A percentile compares a stretch with the other conserved stretches of the same genome.
phyloP scores from a whole-genome alignment of 2,113 vertebrate genomes.

The Narcine bancroftii region DNA sequence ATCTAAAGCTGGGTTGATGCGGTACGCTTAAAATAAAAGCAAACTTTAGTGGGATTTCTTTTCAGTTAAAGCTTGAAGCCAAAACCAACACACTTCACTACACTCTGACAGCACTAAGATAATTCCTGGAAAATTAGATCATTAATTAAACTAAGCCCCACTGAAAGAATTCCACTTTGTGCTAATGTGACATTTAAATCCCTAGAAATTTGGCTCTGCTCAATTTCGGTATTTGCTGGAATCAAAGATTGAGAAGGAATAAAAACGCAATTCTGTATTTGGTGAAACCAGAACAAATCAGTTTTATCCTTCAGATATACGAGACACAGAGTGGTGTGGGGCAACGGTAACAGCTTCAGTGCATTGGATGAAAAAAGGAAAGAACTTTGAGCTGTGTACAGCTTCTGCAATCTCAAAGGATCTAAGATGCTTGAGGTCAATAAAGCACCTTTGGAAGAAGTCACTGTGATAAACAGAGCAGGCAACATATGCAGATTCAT shows the following conservation, averaged over 20 bases:
- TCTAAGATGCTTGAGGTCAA: no score
- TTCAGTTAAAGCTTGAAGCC: not conserved
- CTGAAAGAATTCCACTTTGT: not conserved
- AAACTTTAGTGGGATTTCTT: not conserved
- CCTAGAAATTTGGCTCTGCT: not conserved
- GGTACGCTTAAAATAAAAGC: not conserved
- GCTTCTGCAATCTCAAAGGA: no score
- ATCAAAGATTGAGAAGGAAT: not conserved
- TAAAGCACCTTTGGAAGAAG: no score
- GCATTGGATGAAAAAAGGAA: not conserved
- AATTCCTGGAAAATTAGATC: conserved; percentile 13
- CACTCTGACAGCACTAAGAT: not conserved
- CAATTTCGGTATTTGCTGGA: not conserved
- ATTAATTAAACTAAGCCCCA: not conserved
- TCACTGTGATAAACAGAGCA: no score
- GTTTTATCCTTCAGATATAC: not conserved
- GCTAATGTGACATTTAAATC: conserved; percentile 8
- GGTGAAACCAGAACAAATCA: not conserved
- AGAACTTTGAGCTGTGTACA: not conserved
- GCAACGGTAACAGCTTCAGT: not conserved
- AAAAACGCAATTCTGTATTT: not conserved
- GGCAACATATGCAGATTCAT: no score
- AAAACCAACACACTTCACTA: conserved; percentile 1
- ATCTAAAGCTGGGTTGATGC: conserved; percentile 32
- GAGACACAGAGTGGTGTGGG: not conserved